Evolutionary conservation across 1,140 invertebrate genomes (phyloP).

Genomic region (Ridgeia piscesae): DNA sequence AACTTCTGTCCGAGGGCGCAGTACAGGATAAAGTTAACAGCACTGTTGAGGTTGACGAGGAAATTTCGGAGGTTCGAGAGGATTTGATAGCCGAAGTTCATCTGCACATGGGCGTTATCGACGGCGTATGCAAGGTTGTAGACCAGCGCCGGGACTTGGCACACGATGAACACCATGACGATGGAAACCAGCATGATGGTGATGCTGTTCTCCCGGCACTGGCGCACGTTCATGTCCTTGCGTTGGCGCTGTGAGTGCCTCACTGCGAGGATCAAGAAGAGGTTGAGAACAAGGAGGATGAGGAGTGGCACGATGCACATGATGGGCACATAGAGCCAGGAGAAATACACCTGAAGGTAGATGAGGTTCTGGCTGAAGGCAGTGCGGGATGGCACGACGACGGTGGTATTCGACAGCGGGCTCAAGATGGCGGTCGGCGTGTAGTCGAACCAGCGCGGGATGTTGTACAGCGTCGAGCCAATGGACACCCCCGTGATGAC

Average conservation of each 20-base stretch:
- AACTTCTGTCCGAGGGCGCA: conserved; percentile 97
- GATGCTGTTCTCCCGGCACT: conserved; percentile 56
- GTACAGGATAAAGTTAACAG: conserved; percentile 96
- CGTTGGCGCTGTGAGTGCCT: conserved; percentile 48
- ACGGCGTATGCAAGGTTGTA: conserved; percentile 71
- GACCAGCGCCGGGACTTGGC: conserved; percentile 86
- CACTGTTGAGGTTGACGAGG: conserved; percentile 94
- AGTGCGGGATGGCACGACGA: conserved; percentile 68
- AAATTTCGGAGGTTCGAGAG: conserved; percentile 69
- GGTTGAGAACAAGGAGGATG: conserved; percentile 81
- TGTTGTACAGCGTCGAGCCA: conserved; percentile 84
- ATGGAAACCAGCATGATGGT: conserved; percentile 91
- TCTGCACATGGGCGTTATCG: conserved; percentile 35
- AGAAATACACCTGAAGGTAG: conserved; percentile 82
- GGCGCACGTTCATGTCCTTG: conserved; percentile 50
- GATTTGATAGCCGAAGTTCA: conserved; percentile 38
- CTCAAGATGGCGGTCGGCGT: conserved; percentile 26
- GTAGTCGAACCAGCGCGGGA: conserved; percentile 67
- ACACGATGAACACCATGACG: conserved; percentile 88
- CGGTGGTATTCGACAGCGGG: conserved; percentile 35
- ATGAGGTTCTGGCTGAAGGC: conserved; percentile 69
- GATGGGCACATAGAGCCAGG: conserved; percentile 88
- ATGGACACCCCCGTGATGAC: conserved; percentile 82
- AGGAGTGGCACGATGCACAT: conserved; percentile 89
- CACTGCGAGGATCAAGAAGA: conserved; percentile 74